Evolutionary conservation across 2,797 vertebrate genomes (phyloP).

Genomic region (Halcyon badia): DNA sequence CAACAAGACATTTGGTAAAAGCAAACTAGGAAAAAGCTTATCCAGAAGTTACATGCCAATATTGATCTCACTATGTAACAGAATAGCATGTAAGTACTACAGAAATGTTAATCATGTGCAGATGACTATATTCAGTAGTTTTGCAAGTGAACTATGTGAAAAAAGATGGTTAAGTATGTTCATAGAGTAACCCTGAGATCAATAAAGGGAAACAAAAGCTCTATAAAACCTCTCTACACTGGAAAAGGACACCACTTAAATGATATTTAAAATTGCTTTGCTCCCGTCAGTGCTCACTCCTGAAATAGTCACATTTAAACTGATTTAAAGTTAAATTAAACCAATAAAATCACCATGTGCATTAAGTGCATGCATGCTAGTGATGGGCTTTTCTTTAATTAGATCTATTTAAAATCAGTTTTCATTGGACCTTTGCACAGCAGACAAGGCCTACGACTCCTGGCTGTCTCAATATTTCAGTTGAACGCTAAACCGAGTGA

Average conservation of each 20-base stretch:
- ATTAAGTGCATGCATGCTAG: not conserved
- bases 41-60: constrained; percentile 10
- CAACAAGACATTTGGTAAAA: constrained; percentile 4
- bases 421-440: not conserved
- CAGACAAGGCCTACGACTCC: not conserved
- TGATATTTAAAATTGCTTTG: not conserved
- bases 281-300: not conserved
- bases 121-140: constrained; percentile 18
- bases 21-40: not conserved
- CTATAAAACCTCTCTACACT: not conserved
- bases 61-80: not conserved
- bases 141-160: not conserved
- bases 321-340: constrained; percentile 12
- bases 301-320: not conserved
- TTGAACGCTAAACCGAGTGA: not conserved
- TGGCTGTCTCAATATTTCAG: not conserved
- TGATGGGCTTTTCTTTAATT: not conserved
- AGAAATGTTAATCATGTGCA: constrained; percentile 11
- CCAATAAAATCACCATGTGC: not conserved
- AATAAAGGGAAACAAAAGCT: not conserved
- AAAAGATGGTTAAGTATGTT: not conserved
- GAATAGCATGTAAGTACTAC: not conserved
- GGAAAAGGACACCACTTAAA: not conserved
- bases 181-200: not conserved
- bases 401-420: not conserved